Percentiles rank a stretch among this genome's conserved stretches.
These are phyloP conservation scores for Paracanthobrama guichenoti DNA, from an alignment of 2,113 vertebrate species.

Conservation along the genomic window DNA sequence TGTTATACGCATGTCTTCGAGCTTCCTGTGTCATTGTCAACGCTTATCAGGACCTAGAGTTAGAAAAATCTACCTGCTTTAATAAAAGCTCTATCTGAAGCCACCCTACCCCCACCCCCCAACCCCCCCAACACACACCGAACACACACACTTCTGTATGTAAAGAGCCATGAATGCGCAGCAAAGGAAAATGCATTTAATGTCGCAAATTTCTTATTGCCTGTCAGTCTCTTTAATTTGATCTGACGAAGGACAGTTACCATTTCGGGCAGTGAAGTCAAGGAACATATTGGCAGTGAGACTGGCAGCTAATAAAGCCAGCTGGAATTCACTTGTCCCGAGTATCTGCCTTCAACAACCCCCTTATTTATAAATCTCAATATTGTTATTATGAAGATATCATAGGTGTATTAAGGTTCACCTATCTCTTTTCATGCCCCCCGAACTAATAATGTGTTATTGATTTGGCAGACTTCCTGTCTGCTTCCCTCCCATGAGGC, in stretches of 20 bases:
- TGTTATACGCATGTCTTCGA: constrained; percentile 69
- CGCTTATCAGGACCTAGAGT: constrained; percentile 69
- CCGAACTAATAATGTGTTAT: constrained; percentile 76
- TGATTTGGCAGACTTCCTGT: constrained; percentile 65
- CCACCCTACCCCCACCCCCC: constrained; percentile 46
- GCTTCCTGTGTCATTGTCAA: constrained; percentile 71
- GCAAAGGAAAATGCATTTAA: constrained; percentile 74
- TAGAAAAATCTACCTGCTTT: constrained; percentile 63
- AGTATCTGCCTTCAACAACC: background rate
- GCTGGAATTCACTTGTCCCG: constrained; percentile 71
- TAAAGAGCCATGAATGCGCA: constrained; percentile 65
- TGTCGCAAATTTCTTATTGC: constrained; percentile 79
- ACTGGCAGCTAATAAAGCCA: constrained; percentile 81
- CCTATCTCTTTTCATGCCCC: constrained; percentile 70
- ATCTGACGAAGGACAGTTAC: constrained; percentile 78
- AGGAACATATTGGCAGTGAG: constrained; percentile 77
- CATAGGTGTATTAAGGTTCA: constrained; percentile 74
- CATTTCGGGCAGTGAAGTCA: constrained; percentile 76
- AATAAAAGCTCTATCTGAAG: constrained; percentile 76
- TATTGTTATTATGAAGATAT: constrained; percentile 80
- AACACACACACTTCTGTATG: constrained; percentile 65
- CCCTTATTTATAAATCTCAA: constrained; percentile 76
- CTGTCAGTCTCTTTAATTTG: constrained; percentile 83
- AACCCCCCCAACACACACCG: no score
- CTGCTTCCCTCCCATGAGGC: constrained; percentile 26